Base-by-base conservation (phyloP, 2,113 vertebrate species). In the Callospermophilus lateralis region DNA sequence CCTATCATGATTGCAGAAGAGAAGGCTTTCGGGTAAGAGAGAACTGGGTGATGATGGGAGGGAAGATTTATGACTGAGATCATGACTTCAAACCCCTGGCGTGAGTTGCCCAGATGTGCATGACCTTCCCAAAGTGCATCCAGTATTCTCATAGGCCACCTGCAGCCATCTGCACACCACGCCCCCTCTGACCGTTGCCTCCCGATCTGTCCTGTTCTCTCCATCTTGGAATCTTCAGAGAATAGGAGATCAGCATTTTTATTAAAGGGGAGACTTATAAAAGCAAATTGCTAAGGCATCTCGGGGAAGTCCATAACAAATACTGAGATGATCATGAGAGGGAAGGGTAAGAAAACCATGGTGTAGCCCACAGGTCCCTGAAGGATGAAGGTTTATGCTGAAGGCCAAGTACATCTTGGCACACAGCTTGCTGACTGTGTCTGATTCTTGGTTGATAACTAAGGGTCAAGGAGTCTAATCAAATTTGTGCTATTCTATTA, bases 381-480 rank as follows among this genome's bases (percentile, higher is more conserved):
- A 51, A 76, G 88, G 63, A 70, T 2, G 37, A 34, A 9, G 32
- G 30, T 73, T 77, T 81, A 26, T 8, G 15, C 53, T 72, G 63
- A 88, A 89, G 84, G 39, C 53, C 10, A 19, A 86, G 42, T 32
- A 10, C 20, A n/a, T 78, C 48, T 94, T 37, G 74, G 70, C n/a
- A 17, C 8, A 68, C 77, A 92, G 84, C 86, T 96, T 98, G 98
- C 97, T 98, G 98, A 98, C 94, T 95, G 70, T 90, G 93, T 95
- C 93, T 97, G 95, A 97, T 97, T 98, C 95, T 97, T 98, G 96
- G 96, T 96, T 98, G 97, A 98, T 98, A 97, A 97, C 94, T 55
- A 97, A 98, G 97, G 97, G 97, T 98, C 98, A 98, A 97, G 92
- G 90, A 74, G 94, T 92, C 96, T 97, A 98, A 98, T 98, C 96